These are phyloP conservation scores for Lucilia cuprina DNA, from an alignment of 1,140 invertebrate genomes.

Conservation along the genomic window DNA sequence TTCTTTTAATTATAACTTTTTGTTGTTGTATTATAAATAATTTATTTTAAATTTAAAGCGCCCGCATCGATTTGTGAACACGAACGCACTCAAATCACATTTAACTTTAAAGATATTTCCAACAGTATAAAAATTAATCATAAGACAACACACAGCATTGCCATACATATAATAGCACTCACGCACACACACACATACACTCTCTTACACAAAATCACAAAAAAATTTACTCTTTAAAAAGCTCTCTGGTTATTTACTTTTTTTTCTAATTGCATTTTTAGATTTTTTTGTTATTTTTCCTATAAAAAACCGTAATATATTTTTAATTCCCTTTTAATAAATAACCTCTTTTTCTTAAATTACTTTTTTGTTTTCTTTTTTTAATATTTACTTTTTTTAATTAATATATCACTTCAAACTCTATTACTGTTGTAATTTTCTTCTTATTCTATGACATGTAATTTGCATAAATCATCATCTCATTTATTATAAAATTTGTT, in stretches of 20 bases:
- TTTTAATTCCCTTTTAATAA: neutral
- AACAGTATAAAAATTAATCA: neutral
- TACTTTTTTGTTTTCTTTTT: neutral
- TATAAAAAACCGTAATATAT: neutral
- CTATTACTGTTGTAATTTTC: too few species aligned
- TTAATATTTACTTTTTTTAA: too few species aligned
- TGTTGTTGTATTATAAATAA: neutral
- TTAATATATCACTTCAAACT: too few species aligned
- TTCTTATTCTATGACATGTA: neutral
- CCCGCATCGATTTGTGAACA: slow-evolving; percentile 2
- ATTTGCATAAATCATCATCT: neutral
- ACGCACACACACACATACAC: neutral
- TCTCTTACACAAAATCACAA: neutral
- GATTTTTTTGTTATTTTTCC: neutral
- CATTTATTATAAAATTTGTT: neutral
- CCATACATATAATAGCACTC: neutral
- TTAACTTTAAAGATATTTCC: neutral
- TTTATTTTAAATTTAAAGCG: neutral
- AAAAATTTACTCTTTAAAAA: neutral
- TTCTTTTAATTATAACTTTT: neutral
- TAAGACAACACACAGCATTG: neutral
- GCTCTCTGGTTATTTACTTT: neutral
- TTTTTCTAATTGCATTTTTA: neutral
- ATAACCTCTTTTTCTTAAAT: neutral
- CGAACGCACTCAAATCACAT: slow-evolving; percentile 10